A percentile compares a stretch with the other conserved stretches of the same genome.
These are phyloP conservation scores for Coptotermes formosanus DNA, from an alignment of 1,140 invertebrate species.

Conservation along the genomic window DNA sequence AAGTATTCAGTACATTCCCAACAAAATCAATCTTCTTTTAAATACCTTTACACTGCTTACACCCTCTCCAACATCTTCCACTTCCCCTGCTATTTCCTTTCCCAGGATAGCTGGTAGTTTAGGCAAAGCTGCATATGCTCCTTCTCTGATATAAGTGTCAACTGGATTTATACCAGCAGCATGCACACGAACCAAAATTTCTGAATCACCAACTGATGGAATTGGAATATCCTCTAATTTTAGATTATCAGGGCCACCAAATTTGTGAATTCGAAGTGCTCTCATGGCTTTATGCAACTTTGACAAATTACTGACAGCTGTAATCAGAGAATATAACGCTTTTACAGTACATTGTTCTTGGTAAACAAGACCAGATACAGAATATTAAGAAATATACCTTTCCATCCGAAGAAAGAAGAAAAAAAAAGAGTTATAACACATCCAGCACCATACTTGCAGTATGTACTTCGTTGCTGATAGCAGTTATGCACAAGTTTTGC, in stretches of 20 bases:
- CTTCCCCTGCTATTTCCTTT: conserved; percentile 54
- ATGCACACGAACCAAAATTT: conserved; percentile 43
- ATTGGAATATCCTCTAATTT: conserved; percentile 42
- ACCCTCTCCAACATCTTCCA: conserved; percentile 50
- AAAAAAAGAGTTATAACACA: too few species aligned
- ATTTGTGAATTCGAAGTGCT: conserved; percentile 45
- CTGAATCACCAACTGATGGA: conserved; percentile 49
- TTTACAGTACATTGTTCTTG: not conserved
- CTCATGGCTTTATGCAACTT: conserved; percentile 40
- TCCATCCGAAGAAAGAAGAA: too few species aligned
- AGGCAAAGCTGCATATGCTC: conserved; percentile 48
- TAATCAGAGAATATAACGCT: not conserved
- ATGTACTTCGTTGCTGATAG: too few species aligned
- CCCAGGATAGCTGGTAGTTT: conserved; percentile 56
- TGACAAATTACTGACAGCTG: conserved; percentile 21
- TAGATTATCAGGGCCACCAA: conserved; percentile 46
- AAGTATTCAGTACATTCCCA: too few species aligned
- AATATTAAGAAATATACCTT: too few species aligned
- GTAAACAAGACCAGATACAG: too few species aligned
- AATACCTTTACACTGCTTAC: conserved; percentile 51
- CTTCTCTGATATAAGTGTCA: conserved; percentile 59
- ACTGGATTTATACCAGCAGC: conserved; percentile 59
- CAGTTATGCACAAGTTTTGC: too few species aligned
- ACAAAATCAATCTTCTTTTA: too few species aligned
- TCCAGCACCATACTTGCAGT: too few species aligned